Conservation (phyloP, 2,888 invertebrate species). For the Drosophila colorata region DNA sequence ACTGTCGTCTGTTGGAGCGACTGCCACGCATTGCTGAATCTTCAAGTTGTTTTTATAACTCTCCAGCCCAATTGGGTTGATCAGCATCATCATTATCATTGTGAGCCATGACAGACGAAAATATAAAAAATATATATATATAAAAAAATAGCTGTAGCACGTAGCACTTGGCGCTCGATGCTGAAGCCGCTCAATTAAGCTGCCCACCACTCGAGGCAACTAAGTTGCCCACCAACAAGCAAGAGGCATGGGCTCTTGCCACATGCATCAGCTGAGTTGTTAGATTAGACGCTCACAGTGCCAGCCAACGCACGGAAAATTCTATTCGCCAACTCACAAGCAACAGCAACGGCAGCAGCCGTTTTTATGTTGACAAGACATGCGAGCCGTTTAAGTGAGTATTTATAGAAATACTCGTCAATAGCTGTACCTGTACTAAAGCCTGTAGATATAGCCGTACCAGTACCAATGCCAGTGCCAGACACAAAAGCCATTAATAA, state of each 20-base stretch:
- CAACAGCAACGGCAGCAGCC: slow-evolving; percentile 12
- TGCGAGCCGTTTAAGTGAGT: slow-evolving; percentile 57
- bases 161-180: slow-evolving; percentile 55
- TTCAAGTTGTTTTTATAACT: slow-evolving; percentile 44
- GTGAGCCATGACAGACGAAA: slow-evolving; percentile 60
- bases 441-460: slow-evolving; percentile 12
- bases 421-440: slow-evolving; percentile 17
- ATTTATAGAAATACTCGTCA: slow-evolving; percentile 59
- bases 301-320: slow-evolving; percentile 64
- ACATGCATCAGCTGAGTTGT: slow-evolving; percentile 52
- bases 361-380: slow-evolving; percentile 59
- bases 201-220: slow-evolving; percentile 61
- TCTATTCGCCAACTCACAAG: slow-evolving; percentile 47
- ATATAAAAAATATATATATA: slow-evolving; percentile 12
- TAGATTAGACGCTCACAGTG: slow-evolving; percentile 57
- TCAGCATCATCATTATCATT: slow-evolving; percentile 49
- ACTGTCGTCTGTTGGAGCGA: slow-evolving; percentile 51
- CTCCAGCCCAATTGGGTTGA: slow-evolving; percentile 53
- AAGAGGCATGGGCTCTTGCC: slow-evolving; percentile 36
- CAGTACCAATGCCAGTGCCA: slow-evolving; percentile 31
- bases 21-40: slow-evolving; percentile 76
- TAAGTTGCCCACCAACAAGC: slow-evolving; percentile 12
- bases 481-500: slow-evolving; percentile 63
- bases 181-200: slow-evolving; percentile 74
- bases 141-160: slow-evolving; percentile 34